Percentiles rank a stretch among this genome's conserved stretches.
These are phyloP conservation scores for Cassiopea xamachana DNA, from an alignment of 30 jellyfish, hydroid and myxozoan genomes.

Conservation along the genomic window DNA sequence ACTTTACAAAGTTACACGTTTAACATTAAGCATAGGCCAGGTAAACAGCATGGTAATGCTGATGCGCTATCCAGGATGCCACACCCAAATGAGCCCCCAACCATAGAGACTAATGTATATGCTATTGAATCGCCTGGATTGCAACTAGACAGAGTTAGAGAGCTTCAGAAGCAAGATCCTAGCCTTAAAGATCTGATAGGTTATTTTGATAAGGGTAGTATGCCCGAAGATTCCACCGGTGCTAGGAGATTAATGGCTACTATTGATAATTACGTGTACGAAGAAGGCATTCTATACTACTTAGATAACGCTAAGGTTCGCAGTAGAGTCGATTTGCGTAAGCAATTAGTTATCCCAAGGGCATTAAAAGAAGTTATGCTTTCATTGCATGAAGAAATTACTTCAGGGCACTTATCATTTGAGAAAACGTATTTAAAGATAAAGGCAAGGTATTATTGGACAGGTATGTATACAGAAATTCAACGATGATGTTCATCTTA, in stretches of 20 bases:
- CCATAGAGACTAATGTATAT: neutral
- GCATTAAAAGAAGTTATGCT: conserved; percentile 60
- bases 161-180: conserved; percentile 53
- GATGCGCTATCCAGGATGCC: conserved; percentile 66
- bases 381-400: conserved; percentile 53
- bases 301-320: conserved; percentile 38
- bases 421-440: conserved; percentile 36
- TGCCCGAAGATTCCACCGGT: conserved; percentile 22
- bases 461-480: conserved; percentile 62
- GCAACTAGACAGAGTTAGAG: conserved; percentile 35
- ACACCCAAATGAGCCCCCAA: neutral
- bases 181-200: conserved; percentile 19
- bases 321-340: conserved; percentile 10
- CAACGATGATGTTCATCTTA: conserved; percentile 57
- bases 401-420: conserved; percentile 64
- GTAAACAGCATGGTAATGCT: conserved; percentile 32
- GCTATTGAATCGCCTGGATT: conserved; percentile 50
- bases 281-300: conserved; percentile 61
- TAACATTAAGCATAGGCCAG: conserved; percentile 61
- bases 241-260: conserved; percentile 68
- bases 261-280: conserved; percentile 39
- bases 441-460: conserved; percentile 38
- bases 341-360: conserved; percentile 64
- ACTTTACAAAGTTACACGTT: conserved; percentile 12
- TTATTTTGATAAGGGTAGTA: conserved; percentile 28